Evolutionary conservation across 2,113 vertebrate genomes (phyloP), one percentile per base, ranked within the genome.

Genomic region (Corvus moneduloides): DNA sequence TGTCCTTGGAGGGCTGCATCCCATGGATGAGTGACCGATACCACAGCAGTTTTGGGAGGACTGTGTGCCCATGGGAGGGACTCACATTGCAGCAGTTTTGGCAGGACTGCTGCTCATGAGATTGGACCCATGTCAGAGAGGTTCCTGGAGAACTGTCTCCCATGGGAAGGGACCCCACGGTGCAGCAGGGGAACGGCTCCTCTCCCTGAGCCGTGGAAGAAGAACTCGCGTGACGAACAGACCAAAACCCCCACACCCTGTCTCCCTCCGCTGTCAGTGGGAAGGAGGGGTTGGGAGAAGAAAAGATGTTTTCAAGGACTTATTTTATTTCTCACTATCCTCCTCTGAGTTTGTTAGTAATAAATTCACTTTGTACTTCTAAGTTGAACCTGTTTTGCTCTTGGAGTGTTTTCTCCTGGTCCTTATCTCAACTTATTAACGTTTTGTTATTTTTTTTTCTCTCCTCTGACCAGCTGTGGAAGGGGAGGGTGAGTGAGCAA

Each of bases 91-190:
- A 26, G 49, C 23, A 22, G 23, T 26, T 51, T 26, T 26, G 49
- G 49, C 13, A 26, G 24, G 48, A 26, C 49, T 49, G 49, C 24
- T 59, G 56, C 56, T 22, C 4, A 1, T 35, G 22, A 59, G 33
- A 35, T 5, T 59, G n/a, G n/a, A 59, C 22, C 15, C 15, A 26
- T 2, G 3, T 59, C 56, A 35, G n/a, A 35, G 23, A 35, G n/a
- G 23, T 59, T 59, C 15, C 5, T 2, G 4, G 56, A 35, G 56
- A 59, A 24, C 22, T 35, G 15, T 24, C 22, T 35, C 22, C 56
- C 1, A 0, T 59, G n/a, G 56, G 22, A 35, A 59, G 9, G 15
- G 56, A 59, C 56, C 10, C n/a, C 56, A 35, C 1, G 2, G n/a
- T 26, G 22, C n/a, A 35, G 10, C 56, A 59, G 23, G 15, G n/a